These are phyloP conservation scores for Merluccius polli DNA, from an alignment of 2,797 vertebrate genomes.

Conservation along the genomic window DNA sequence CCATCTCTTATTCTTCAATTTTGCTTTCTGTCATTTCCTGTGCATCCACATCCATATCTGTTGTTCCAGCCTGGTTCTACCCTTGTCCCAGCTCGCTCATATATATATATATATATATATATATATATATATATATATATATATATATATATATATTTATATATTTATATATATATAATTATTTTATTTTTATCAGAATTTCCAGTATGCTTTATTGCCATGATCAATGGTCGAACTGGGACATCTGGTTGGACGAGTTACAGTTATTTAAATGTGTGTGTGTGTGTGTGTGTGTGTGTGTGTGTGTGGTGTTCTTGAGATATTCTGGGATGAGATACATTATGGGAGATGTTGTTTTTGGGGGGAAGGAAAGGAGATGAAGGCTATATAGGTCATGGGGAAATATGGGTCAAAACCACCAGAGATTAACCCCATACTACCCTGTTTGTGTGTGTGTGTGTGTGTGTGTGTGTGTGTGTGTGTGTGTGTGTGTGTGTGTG, in stretches of 20 bases:
- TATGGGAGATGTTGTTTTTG: conserved; percentile 28
- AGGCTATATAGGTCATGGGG: conserved; percentile 61
- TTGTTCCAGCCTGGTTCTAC: background rate
- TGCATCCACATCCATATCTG: conserved; percentile 8
- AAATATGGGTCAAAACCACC: conserved; percentile 71
- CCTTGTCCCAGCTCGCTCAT: background rate
- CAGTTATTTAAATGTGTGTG: too few relatives aligned
- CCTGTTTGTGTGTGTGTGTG: conserved; percentile 2
- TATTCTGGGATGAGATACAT: conserved; percentile 11
- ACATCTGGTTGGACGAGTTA: too few relatives aligned
- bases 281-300: conserved; percentile 10
- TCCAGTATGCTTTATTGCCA: too few relatives aligned
- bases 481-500: background rate
- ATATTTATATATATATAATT: too few relatives aligned
- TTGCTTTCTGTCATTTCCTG: conserved; percentile 2
- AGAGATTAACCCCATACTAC: conserved; percentile 56
- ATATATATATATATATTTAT: too few relatives aligned
- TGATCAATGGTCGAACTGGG: too few relatives aligned
- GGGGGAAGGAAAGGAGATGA: conserved; percentile 5
- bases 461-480: conserved; percentile 2
- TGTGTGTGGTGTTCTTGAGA: background rate
- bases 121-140: too few relatives aligned
- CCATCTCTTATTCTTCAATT: too few relatives aligned
- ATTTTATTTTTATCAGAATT: too few relatives aligned
- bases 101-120: background rate